Base-by-base conservation (phyloP, 2,797 vertebrate genomes). In the Brotula barbata region DNA sequence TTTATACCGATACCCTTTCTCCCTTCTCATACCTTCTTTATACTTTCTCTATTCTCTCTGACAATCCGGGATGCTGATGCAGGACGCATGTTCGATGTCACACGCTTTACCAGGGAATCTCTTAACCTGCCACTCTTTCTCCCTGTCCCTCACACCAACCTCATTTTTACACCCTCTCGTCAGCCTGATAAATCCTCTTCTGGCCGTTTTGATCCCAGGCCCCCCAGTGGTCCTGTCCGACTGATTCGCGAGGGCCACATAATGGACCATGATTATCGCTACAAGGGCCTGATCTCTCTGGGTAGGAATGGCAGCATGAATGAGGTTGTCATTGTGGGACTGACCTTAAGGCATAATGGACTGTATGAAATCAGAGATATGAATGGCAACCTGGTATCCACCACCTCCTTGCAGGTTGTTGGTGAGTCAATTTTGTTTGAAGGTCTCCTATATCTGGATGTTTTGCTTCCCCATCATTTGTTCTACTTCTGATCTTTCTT, bases 41-140 rank as follows among this genome's bases (percentile, higher is more conserved):
- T 16, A 20, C 58, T 16, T 58, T 68, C 48, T 58, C 54, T 54
- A 20, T 51, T 25, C 19, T 51, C 17, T 21, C 21, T 43, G 44
- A 55, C 42, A 4, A 59, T 54, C 64, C 40, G 54, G 31, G 40
- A 55, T 50, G 17, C 50, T 47, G 42, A 43, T 48, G 21, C 75
- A 92, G 90, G 82, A 2, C 85, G 81, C 63, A 80, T 71, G 64
- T 89, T 84, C 72, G 89, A 87, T 64, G 58, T 89, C 57, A 89
- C 86, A 39, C 87, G 80, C 65, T 86, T 81, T 68, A 72, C 71
- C 61, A 89, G 82, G 68, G 89, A 90, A 64, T 86, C 89, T 66
- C 43, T 92, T 59, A 79, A 58, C 64, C 81, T 91, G 28, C 88
- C 87, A 59, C 85, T 91, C 45, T 86, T 88, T 80, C 78, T 91